These are phyloP conservation scores for Crotalus horridus DNA, from an alignment of 2,113 vertebrate genomes.

Conservation along the genomic window DNA sequence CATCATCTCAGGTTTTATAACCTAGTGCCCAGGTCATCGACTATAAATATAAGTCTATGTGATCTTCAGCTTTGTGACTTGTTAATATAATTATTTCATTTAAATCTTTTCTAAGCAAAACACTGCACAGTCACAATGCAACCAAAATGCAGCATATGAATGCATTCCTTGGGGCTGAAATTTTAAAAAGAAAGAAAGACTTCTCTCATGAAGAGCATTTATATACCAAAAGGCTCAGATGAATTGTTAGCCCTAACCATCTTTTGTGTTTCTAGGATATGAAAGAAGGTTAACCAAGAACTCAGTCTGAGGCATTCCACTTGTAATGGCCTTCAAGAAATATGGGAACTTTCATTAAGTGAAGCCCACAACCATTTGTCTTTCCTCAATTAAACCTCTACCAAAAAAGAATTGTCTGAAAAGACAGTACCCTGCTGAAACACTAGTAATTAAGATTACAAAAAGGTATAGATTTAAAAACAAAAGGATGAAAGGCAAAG, in stretches of 20 bases:
- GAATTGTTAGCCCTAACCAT: neutral
- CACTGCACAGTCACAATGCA: neutral
- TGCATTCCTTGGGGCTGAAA: neutral
- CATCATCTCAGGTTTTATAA: constrained; percentile 43
- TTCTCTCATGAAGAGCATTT: neutral
- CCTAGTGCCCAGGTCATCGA: constrained; percentile 41
- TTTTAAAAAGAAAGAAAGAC: neutral
- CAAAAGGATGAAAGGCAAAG: neutral
- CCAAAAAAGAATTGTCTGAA: neutral
- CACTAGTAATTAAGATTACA: neutral
- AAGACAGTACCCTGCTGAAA: neutral
- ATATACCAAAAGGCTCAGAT: neutral
- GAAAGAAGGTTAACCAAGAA: neutral
- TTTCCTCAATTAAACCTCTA: neutral
- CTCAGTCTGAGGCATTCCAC: neutral
- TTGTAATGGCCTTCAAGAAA: neutral
- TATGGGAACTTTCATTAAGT: neutral
- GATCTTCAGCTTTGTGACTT: constrained; percentile 32
- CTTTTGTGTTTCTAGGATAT: neutral
- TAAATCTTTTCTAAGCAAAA: constrained; percentile 7
- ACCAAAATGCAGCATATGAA: neutral
- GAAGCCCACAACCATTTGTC: neutral
- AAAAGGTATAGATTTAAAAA: neutral
- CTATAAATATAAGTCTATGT: constrained; percentile 20
- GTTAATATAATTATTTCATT: neutral